Base-by-base conservation (phyloP, 2,888 invertebrate species). In the Brassicogethes aeneus region DNA sequence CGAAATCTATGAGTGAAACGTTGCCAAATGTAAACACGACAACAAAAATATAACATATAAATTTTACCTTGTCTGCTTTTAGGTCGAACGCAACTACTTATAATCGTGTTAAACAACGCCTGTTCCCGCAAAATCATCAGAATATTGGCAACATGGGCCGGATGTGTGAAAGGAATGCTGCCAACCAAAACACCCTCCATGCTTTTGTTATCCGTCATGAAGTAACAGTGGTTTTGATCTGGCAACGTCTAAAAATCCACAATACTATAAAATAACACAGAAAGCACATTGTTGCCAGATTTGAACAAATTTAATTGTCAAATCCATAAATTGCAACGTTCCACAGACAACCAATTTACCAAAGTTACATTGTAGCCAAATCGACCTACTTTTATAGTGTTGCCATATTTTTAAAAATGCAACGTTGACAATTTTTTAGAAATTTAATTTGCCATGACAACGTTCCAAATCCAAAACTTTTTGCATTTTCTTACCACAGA, bases 141-240 rank as follows among this genome's bases (percentile, higher is more conserved):
- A 53, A 96, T 86, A 61, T 85, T 83, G 36, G 93, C 85, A 43
- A 94, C 91, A 65, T 93, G 91, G 3, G 86, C 82, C 1, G 95
- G 94, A 70, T 94, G 93, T 0, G 90, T 91, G 70, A 95, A 95
- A 0, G 93, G 92, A 42, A 96, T 83, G 46, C 82, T 84, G 37
- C 77, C 72, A 37, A 91, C 82, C 54, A 85, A 66, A 50, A 85
- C 78, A 3, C 89, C 92, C 47, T 83, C 80, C 67, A 88, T 70
- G 16, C 75, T 77, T 47, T 79, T 79, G 47, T 82, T 82, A 63
- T 90, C 88, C 16, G 91, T 91, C 71, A 95, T 77, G 67, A 90
- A 92, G 68, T 93, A 96, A 61, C 92, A 91, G 63, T 96, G 95
- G 42, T 82, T 84, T 64, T 95, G 94, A 63, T 93, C 94, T 0